phyloP scores from a whole-genome alignment of 2,113 vertebrate genomes.

The Ciconia stormi region DNA sequence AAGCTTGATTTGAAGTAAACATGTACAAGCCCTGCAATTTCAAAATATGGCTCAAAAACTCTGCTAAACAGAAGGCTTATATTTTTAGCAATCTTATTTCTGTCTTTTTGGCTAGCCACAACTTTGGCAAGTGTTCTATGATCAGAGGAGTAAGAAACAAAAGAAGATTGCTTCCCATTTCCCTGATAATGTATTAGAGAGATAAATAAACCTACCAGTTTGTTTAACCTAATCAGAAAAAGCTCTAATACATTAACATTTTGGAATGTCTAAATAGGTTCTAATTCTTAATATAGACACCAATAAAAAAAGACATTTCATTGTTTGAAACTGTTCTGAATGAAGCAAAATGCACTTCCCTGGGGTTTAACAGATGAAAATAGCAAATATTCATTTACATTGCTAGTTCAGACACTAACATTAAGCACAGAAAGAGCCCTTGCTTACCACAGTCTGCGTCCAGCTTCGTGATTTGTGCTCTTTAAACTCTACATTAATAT shows the following conservation, averaged over 20 bases:
- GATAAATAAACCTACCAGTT: constrained; percentile 59
- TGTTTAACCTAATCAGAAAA: constrained; percentile 62
- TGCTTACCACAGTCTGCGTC: constrained; percentile 24
- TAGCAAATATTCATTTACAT: constrained; percentile 64
- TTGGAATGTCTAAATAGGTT: constrained; percentile 52
- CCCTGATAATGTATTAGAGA: constrained; percentile 68
- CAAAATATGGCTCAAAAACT: constrained; percentile 77
- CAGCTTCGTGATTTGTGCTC: constrained; percentile 46
- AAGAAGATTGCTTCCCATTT: constrained; percentile 73
- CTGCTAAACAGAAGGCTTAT: constrained; percentile 77
- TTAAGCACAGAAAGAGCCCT: constrained; percentile 43
- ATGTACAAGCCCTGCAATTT: constrained; percentile 69
- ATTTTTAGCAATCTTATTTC: constrained; percentile 81
- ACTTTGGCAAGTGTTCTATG: constrained; percentile 78
- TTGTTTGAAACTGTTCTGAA: constrained; percentile 59
- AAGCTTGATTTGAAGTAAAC: constrained; percentile 79
- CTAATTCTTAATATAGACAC: constrained; percentile 62
- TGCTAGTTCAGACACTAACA: constrained; percentile 22
- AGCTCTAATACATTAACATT: constrained; percentile 39
- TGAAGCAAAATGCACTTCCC: constrained; percentile 67
- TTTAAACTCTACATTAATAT: constrained; percentile 65
- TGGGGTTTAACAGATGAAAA: constrained; percentile 63
- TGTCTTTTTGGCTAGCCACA: constrained; percentile 79
- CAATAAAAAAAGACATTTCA: constrained; percentile 55
- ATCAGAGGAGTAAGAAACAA: constrained; percentile 79